Percentiles rank a stretch among this genome's conserved stretches.
Evolutionary conservation across 1,140 invertebrate genomes (phyloP).

Genomic region (Theocolax elegans): DNA sequence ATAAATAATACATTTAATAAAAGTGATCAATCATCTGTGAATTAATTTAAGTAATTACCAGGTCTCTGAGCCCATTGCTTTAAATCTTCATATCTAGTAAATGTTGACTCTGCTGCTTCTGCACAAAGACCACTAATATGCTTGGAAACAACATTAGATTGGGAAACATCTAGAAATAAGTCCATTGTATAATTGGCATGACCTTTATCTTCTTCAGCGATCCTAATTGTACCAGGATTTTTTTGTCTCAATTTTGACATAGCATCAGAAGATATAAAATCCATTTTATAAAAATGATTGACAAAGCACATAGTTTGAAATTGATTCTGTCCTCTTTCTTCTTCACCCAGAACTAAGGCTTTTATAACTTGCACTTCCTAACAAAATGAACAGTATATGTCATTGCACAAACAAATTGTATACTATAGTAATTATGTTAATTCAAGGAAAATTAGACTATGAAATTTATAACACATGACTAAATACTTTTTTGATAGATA

Average conservation of each 20-base stretch:
- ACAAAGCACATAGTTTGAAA: constrained; percentile 94
- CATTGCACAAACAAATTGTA: too few relatives aligned
- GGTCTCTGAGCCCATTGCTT: constrained; percentile 79
- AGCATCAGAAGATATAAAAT: constrained; percentile 95
- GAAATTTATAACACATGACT: too few relatives aligned
- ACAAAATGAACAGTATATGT: too few relatives aligned
- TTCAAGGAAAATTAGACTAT: too few relatives aligned
- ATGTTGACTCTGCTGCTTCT: constrained; percentile 81
- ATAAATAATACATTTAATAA: too few relatives aligned
- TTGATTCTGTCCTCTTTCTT: constrained; percentile 89
- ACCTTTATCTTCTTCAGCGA: constrained; percentile 89
- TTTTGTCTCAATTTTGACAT: constrained; percentile 97
- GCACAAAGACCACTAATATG: constrained; percentile 80
- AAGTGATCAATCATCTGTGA: too few relatives aligned
- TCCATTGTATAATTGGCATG: constrained; percentile 85
- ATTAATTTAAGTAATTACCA: constrained; percentile 69
- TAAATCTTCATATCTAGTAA: constrained; percentile 81
- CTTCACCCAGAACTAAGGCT: constrained; percentile 92
- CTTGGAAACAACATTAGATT: constrained; percentile 78
- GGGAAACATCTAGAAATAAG: constrained; percentile 77
- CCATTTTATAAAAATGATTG: constrained; percentile 87
- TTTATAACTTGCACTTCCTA: constrained; percentile 94
- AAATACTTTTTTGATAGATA: too few relatives aligned
- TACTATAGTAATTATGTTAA: too few relatives aligned
- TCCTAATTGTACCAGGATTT: constrained; percentile 73